These are phyloP conservation scores for Plutomurus gul DNA, from an alignment of 1,140 invertebrate species.

Conservation along the genomic window DNA sequence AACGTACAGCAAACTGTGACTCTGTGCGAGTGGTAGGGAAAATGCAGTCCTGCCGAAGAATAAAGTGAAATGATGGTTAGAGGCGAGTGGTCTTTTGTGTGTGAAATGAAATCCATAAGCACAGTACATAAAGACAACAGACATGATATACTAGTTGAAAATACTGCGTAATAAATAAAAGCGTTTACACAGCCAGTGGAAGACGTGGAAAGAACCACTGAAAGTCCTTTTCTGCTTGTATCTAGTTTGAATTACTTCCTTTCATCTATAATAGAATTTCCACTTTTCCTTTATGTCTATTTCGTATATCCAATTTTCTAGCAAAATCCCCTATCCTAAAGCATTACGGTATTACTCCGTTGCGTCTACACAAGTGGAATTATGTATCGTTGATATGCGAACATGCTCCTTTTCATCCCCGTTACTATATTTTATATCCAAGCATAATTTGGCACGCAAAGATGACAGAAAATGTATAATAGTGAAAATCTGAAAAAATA, in stretches of 20 bases:
- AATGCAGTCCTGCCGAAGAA: not conserved
- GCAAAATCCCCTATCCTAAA: not conserved
- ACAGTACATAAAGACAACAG: not conserved
- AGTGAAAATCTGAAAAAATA: conserved; percentile 4
- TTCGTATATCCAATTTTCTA: conserved; percentile 12
- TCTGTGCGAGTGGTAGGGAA: not conserved
- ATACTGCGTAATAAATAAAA: no score
- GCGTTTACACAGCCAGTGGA: no score
- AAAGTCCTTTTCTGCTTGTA: not conserved
- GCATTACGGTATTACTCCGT: no score
- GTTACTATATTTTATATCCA: no score
- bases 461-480: not conserved
- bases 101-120: not conserved
- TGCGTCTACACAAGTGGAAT: no score
- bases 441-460: not conserved
- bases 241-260: not conserved
- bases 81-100: not conserved
- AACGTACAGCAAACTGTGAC: not conserved
- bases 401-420: no score
- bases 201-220: not conserved
- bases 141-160: not conserved
- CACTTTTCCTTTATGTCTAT: not conserved
- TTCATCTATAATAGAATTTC: conserved; percentile 26
- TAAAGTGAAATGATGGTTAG: conserved; percentile 8
- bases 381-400: no score